Percentiles rank a stretch among this genome's conserved stretches.
These are phyloP conservation scores for Procambarus virginalis DNA, from an alignment of 1,140 invertebrate species.

Conservation along the genomic window DNA sequence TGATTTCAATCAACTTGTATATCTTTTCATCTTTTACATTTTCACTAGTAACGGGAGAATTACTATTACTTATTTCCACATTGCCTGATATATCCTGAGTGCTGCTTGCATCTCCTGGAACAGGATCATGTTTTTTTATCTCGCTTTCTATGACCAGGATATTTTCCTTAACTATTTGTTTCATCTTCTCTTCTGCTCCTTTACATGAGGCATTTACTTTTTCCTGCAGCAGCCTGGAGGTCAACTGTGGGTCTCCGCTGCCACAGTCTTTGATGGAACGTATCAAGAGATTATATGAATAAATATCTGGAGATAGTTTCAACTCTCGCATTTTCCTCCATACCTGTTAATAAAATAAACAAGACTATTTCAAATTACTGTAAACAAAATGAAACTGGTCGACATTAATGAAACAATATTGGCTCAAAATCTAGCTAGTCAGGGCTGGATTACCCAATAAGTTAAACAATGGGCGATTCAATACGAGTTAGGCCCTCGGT, in stretches of 20 bases:
- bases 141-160: constrained; percentile 11
- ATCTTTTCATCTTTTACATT: background rate
- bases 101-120: background rate
- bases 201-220: background rate
- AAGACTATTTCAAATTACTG: too few species aligned
- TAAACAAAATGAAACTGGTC: too few species aligned
- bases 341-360: constrained; percentile 74
- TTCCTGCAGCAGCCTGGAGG: constrained; percentile 35
- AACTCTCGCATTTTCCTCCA: constrained; percentile 86
- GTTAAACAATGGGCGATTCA: too few species aligned
- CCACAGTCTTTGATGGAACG: constrained; percentile 85
- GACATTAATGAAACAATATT: too few species aligned
- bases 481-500: too few species aligned
- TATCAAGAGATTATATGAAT: constrained; percentile 87
- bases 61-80: background rate
- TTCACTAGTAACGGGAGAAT: background rate
- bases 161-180: constrained; percentile 10
- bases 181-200: background rate
- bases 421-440: too few species aligned
- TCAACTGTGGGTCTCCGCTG: constrained; percentile 79
- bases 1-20: background rate
- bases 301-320: constrained; percentile 81
- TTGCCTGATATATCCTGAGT: constrained; percentile 11
- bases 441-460: too few species aligned
- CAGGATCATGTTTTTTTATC: background rate